A percentile compares a stretch with the other conserved stretches of the same genome.
Conservation (phyloP, 1,140 invertebrate genomes). For the Metaphire vulgaris region DNA sequence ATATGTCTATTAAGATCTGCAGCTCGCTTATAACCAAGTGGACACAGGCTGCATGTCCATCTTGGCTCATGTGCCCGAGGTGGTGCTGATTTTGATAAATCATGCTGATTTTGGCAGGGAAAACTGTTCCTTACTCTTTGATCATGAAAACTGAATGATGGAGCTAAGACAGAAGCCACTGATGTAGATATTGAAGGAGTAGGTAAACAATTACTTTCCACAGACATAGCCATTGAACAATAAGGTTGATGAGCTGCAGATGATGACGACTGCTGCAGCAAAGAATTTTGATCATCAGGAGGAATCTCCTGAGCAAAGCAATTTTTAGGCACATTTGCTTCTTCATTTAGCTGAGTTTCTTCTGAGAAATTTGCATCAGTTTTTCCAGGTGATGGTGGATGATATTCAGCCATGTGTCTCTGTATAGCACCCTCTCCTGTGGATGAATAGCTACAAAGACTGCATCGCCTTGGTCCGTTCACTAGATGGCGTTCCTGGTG, state of each 20-base stretch:
- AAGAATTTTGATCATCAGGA: no score
- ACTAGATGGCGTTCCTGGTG: slow-evolving; percentile 85
- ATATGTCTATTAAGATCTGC: slow-evolving; percentile 51
- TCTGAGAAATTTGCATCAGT: slow-evolving; percentile 23
- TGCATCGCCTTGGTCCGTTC: slow-evolving; percentile 65
- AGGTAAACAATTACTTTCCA: no score
- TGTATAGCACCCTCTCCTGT: slow-evolving; percentile 86
- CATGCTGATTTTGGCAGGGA: no score
- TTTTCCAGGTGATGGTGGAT: slow-evolving; percentile 35
- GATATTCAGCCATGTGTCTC: slow-evolving; percentile 70
- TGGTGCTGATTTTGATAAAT: no score
- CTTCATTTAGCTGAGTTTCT: slow-evolving; percentile 6
- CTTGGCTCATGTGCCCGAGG: background rate
- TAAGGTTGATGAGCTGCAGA: no score
- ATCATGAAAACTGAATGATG: no score
- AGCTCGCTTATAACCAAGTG: slow-evolving; percentile 40
- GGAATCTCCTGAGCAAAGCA: slow-evolving; percentile 4
- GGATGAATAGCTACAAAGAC: slow-evolving; percentile 81
- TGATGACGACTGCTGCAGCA: no score
- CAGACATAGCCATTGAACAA: no score
- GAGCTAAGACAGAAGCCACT: no score
- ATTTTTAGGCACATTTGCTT: slow-evolving; percentile 17
- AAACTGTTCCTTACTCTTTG: no score
- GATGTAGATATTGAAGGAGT: no score
- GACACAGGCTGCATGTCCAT: slow-evolving; percentile 60